A percentile compares a stretch with the other conserved stretches of the same genome.
These are phyloP conservation scores for Dufourea novaeangliae DNA, from an alignment of 1,140 invertebrate genomes.

Conservation along the genomic window DNA sequence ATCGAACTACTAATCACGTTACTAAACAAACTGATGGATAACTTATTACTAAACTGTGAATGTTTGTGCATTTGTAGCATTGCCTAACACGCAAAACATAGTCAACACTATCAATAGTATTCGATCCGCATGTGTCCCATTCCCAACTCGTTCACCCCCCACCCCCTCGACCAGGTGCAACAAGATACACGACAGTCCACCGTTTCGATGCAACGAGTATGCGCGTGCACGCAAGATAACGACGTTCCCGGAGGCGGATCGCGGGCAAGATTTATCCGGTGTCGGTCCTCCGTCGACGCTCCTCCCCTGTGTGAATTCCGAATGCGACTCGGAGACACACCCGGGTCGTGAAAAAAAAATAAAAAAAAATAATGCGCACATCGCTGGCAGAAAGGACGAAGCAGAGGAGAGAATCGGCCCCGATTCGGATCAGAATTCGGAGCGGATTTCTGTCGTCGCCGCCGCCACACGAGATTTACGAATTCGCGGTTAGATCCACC, in stretches of 20 bases:
- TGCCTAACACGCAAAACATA: not conserved
- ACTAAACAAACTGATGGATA: no score
- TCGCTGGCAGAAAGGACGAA: not conserved
- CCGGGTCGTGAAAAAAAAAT: conserved; percentile 7
- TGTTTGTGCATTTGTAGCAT: no score
- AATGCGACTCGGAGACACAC: conserved; percentile 50
- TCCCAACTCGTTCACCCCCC: conserved; percentile 20
- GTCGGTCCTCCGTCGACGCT: conserved; percentile 50
- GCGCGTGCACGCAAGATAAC: conserved; percentile 44
- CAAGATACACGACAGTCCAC: conserved; percentile 2
- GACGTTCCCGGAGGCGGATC: conserved; percentile 58
- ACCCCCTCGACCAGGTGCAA: conserved; percentile 24
- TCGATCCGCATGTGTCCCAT: conserved; percentile 31
- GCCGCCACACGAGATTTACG: conserved; percentile 54
- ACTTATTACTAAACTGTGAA: no score
- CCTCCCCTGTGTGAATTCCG: conserved; percentile 55
- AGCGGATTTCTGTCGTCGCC: conserved; percentile 53
- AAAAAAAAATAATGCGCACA: conserved; percentile 1
- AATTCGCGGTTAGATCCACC: conserved; percentile 50
- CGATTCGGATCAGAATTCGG: conserved; percentile 63
- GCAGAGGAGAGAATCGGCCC: not conserved
- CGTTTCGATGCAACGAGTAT: conserved; percentile 4
- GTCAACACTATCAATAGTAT: conserved; percentile 20
- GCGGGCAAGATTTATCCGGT: conserved; percentile 64
- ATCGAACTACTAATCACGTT: no score